Percentiles rank a stretch among this genome's conserved stretches.
Conservation (phyloP, 2,888 invertebrate species). For the Geophilus truncorum region DNA sequence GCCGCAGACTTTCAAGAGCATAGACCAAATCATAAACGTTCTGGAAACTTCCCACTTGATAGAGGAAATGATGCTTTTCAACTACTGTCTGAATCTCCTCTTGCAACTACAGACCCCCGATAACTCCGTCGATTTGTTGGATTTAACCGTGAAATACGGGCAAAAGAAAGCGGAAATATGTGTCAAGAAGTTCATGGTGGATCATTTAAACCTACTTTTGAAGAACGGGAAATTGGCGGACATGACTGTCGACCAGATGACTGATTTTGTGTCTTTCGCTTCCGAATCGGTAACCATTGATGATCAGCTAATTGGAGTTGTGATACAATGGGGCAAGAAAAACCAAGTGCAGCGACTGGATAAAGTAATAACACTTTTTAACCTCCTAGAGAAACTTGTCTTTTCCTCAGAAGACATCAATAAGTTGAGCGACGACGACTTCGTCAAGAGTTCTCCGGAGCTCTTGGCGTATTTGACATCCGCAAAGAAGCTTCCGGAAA, state of each 20-base stretch:
- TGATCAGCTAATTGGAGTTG: background rate
- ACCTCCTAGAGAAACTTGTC: background rate
- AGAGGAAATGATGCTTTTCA: background rate
- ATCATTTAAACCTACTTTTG: background rate
- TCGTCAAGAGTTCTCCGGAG: background rate
- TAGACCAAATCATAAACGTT: background rate
- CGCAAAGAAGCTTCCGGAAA: background rate
- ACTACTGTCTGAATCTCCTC: background rate
- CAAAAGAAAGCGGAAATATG: background rate
- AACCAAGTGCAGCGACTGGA: background rate
- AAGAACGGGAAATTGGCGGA: background rate
- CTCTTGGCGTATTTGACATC: background rate
- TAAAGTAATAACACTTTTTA: background rate
- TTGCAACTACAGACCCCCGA: background rate
- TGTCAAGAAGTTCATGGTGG: background rate
- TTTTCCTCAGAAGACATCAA: background rate
- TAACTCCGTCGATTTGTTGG: background rate
- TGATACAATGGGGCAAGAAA: background rate
- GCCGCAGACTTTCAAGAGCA: background rate
- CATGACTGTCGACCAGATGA: background rate
- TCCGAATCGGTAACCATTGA: background rate
- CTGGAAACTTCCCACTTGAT: background rate
- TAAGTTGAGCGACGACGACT: background rate
- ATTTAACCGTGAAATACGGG: background rate
- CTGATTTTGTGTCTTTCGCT: background rate